These are phyloP conservation scores for Paramormyrops hopkinsi DNA, from an alignment of 2,797 vertebrate species.

Conservation along the genomic window DNA sequence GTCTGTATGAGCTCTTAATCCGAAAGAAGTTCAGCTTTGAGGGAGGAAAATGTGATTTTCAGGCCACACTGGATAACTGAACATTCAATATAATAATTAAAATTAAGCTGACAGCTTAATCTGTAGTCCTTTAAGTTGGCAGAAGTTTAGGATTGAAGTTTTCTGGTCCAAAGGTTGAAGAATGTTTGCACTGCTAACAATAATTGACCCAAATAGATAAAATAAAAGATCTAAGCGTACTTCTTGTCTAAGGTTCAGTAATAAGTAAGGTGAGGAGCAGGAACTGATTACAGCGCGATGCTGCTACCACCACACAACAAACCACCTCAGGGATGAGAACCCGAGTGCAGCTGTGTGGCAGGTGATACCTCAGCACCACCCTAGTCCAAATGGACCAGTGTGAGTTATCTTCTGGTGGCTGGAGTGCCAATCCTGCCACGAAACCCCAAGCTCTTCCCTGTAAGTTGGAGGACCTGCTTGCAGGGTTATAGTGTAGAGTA, in stretches of 20 bases:
- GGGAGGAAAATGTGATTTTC: background rate
- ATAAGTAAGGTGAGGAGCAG: background rate
- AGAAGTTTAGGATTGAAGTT: background rate
- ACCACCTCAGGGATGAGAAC: background rate
- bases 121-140: background rate
- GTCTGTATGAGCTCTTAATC: background rate
- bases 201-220: background rate
- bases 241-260: slow-evolving; percentile 5
- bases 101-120: background rate
- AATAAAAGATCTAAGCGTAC: background rate
- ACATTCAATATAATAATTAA: background rate
- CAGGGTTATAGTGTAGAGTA: background rate
- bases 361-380: background rate
- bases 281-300: background rate
- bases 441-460: background rate
- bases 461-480: background rate
- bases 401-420: background rate
- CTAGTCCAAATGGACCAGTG: background rate
- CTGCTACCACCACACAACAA: background rate
- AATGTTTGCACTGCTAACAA: background rate
- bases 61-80: background rate
- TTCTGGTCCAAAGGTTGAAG: background rate
- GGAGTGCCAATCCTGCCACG: background rate
- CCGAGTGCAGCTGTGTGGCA: background rate
- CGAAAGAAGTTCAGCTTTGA: background rate